Evolutionary conservation across 2,797 vertebrate species (phyloP), one percentile per base, ranked within the genome.

Genomic region (Chiroxiphia lanceolata): DNA sequence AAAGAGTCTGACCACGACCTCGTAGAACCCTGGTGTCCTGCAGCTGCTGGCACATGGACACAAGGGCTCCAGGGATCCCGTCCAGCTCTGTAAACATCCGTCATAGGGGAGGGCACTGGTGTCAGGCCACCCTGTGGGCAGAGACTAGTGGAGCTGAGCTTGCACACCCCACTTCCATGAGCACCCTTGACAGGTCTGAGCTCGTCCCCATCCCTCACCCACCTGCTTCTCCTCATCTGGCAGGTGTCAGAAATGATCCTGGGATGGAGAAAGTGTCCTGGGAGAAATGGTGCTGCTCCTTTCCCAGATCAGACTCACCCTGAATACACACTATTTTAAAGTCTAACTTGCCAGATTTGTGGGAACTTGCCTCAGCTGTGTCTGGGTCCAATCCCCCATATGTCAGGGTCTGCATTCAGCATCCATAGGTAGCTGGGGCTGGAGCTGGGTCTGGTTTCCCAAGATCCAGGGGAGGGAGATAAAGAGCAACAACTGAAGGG

Each of bases 181-280:
- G 36, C 53, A 31, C 40, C 51, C 38, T 61, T 1, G 0, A 22
- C 7, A 27, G 38, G 23, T 48, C 50, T 79, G 54, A 90, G 45
- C 16, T 25, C 2, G 0, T 56, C 69, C 59, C 64, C 27, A 27
- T 3, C n/a, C 61, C 33, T 90, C 8, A 0, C 25, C 48, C 14
- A 4, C 19, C 25, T 1, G 0, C 22, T 50, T 11, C 42, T 61
- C 12, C 60, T 68, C 0, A 0, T 33, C 60, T 89, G 59, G 14
- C 2, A 20, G 21, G 13, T 59, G 26, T 59, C 87, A 83, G n/a
- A 13, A 38, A 8, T 38, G 21, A 26, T 61, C 26, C 33, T 1
- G 2, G 59, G 65, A 48, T 4, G 6, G n/a, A 77, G 31, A 89
- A 26, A 33, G 25, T n/a, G 22, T 56, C 34, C 12, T 33, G 65